Percentiles rank a stretch among this genome's conserved stretches.
These are phyloP conservation scores for Pipistrellus pygmaeus DNA, from an alignment of 2,797 vertebrate species.

Conservation along the genomic window DNA sequence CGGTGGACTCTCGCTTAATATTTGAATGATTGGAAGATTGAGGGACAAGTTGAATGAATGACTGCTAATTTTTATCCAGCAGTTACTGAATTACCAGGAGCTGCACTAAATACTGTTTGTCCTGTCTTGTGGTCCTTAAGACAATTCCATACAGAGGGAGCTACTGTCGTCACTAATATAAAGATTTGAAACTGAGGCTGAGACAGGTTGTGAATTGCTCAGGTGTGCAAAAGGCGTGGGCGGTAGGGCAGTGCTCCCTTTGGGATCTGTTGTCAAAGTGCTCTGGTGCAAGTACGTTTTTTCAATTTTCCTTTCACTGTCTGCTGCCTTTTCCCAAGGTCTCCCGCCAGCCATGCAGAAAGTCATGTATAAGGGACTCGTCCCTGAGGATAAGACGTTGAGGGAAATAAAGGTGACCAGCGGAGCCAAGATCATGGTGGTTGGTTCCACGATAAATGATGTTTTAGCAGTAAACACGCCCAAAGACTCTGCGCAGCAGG, in stretches of 20 bases:
- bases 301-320: not conserved
- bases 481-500: slow-evolving; percentile 97
- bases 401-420: slow-evolving; percentile 98
- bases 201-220: not conserved
- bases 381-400: slow-evolving; percentile 98
- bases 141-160: not conserved
- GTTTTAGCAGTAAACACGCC: slow-evolving; percentile 98
- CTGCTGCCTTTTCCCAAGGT: slow-evolving; percentile 87
- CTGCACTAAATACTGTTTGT: not conserved
- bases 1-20: not conserved
- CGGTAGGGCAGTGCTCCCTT: not conserved
- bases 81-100: not conserved
- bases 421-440: slow-evolving; percentile 99
- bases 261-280: not conserved
- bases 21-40: not conserved
- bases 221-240: not conserved
- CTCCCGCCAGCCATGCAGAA: slow-evolving; percentile 99
- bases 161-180: accelerated
- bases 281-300: not conserved
- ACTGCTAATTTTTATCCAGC: not conserved
- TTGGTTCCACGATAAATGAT: slow-evolving; percentile 99
- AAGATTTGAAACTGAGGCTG: not conserved
- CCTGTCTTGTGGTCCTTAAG: not conserved
- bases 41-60: not conserved
- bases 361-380: slow-evolving; percentile 99